Percentiles rank a stretch among this genome's conserved stretches.
phyloP scores from a whole-genome alignment of 2,113 vertebrate genomes.

The Nesospiza acunhae region DNA sequence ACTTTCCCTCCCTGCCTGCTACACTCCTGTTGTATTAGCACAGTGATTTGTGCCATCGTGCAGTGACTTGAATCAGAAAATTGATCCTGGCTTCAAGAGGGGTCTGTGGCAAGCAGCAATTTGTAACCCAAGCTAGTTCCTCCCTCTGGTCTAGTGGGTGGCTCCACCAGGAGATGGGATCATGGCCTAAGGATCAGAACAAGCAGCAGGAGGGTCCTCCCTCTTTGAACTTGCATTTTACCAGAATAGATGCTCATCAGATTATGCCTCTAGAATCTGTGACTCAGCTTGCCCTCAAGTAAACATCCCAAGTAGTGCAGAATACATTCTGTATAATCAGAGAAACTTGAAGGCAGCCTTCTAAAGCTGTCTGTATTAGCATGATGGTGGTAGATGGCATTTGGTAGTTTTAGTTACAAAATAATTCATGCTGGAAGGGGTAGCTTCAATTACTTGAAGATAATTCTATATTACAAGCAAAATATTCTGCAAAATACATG shows the following conservation, averaged over 20 bases:
- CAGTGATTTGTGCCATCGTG: not conserved
- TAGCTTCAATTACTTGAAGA: not conserved
- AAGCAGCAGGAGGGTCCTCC: not conserved
- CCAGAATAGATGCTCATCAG: not conserved
- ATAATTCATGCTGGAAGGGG: not conserved
- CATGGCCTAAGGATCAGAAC: not conserved
- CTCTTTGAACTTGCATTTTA: not conserved
- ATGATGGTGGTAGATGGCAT: not conserved
- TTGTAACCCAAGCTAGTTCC: not conserved
- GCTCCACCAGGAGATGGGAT: not conserved
- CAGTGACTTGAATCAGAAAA: not conserved
- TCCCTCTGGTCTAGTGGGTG: accelerated
- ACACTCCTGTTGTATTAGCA: not conserved
- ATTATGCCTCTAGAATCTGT: not conserved
- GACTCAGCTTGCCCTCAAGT: not conserved
- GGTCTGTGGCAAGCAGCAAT: not conserved
- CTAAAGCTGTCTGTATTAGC: not conserved
- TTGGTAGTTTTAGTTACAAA: not conserved
- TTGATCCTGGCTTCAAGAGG: not conserved
- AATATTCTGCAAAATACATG: not conserved
- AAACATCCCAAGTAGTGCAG: not conserved
- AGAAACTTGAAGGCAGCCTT: not conserved
- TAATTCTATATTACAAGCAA: not conserved
- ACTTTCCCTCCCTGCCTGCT: too few relatives aligned
- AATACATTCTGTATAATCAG: not conserved